These are phyloP conservation scores for Carassius auratus DNA, from an alignment of 2,113 vertebrate species.

Conservation along the genomic window DNA sequence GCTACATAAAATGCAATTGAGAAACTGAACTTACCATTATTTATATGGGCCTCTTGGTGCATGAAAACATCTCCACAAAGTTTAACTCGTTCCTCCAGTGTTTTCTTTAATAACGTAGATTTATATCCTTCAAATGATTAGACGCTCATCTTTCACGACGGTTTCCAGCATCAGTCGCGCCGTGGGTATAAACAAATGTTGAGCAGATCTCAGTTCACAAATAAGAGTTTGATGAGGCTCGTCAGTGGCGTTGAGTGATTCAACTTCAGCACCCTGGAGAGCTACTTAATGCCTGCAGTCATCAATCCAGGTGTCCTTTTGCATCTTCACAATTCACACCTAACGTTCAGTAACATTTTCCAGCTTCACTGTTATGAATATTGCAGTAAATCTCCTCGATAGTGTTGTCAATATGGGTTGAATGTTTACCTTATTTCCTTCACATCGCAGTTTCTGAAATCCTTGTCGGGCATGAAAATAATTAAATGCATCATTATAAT, in stretches of 20 bases:
- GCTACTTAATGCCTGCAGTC: slow-evolving; percentile 69
- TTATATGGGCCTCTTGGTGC: slow-evolving; percentile 46
- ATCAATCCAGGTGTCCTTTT: slow-evolving; percentile 55
- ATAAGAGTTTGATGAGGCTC: slow-evolving; percentile 35
- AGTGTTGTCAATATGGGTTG: neutral
- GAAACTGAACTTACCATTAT: slow-evolving; percentile 55
- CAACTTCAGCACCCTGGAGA: slow-evolving; percentile 82
- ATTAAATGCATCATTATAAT: slow-evolving; percentile 33
- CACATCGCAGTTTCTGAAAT: neutral
- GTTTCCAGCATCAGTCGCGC: slow-evolving; percentile 9
- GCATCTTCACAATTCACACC: slow-evolving; percentile 41
- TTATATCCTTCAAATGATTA: slow-evolving; percentile 1
- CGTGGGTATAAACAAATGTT: slow-evolving; percentile 2
- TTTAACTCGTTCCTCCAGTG: slow-evolving; percentile 1
- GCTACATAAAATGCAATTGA: neutral
- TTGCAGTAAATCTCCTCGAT: too few relatives aligned
- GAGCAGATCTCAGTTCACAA: slow-evolving; percentile 23
- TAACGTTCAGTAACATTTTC: slow-evolving; percentile 19
- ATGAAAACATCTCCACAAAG: slow-evolving; percentile 44
- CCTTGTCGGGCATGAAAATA: neutral
- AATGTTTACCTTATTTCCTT: neutral
- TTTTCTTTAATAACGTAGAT: neutral
- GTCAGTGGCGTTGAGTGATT: slow-evolving; percentile 28
- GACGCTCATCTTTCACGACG: neutral
- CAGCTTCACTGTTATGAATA: neutral